These are phyloP conservation scores for Cephus spinipes DNA, from an alignment of 2,888 invertebrate species.

Conservation along the genomic window DNA sequence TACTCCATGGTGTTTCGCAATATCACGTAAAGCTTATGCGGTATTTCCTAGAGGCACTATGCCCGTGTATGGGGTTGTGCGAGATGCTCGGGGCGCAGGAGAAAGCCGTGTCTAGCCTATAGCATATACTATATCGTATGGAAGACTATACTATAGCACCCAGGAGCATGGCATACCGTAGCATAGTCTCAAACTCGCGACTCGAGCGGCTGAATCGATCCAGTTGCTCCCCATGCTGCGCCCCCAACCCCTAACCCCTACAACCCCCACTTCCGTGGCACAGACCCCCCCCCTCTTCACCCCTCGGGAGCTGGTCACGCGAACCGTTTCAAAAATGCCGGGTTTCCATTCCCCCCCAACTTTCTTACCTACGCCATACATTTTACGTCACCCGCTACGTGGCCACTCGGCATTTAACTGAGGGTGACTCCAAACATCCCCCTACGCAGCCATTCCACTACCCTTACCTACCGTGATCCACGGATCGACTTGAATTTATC, in stretches of 20 bases:
- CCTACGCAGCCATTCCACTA: neutral
- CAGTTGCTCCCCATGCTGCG: slow-evolving; percentile 47
- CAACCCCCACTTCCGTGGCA: slow-evolving; percentile 26
- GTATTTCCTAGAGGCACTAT: neutral
- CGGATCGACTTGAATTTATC: neutral
- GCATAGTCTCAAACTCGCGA: slow-evolving; percentile 49
- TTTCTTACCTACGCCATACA: neutral
- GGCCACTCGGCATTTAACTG: neutral
- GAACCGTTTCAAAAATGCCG: slow-evolving; percentile 33
- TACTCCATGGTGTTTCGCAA: neutral
- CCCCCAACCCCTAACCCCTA: slow-evolving; percentile 40
- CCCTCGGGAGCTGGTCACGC: slow-evolving; percentile 44
- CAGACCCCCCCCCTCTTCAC: neutral
- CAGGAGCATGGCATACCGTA: slow-evolving; percentile 34
- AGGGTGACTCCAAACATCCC: neutral
- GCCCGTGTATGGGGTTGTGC: neutral
- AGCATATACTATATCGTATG: neutral
- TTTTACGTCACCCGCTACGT: neutral
- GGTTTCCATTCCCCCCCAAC: neutral
- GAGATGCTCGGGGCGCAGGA: neutral
- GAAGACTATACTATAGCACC: neutral
- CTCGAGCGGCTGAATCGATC: slow-evolving; percentile 63
- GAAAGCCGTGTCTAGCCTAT: neutral
- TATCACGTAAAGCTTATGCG: neutral
- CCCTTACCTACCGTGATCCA: neutral